Base-by-base conservation (phyloP, 2,797 vertebrate genomes). In the Nasua narica region DNA sequence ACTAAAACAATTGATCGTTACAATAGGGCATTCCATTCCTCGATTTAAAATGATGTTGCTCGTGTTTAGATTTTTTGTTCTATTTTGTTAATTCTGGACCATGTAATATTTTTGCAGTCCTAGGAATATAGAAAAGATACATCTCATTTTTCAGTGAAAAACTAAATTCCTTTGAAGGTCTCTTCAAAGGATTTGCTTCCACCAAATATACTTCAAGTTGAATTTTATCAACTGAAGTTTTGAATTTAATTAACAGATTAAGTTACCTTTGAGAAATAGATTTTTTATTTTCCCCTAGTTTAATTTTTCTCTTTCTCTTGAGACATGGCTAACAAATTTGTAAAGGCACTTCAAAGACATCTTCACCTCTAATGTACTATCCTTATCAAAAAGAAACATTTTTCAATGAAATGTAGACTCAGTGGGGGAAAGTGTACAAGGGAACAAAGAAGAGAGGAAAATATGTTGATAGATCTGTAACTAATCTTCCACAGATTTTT, bases 151-250 rank as follows among this genome's bases (percentile, higher is more conserved):
- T 95, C 56, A 90, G 35, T 87, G 90, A 96, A 69, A 81, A 78
- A 65, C 58, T 62, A 89, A 94, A 94, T 95, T 90, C 58, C 79
- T 95, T 97, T 96, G 86, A 97, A 91, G 52, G 1, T 52, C 19
- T 88, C 91, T 96, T 96, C 91, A 97, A 98, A 97, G 96, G 56
- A 65, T 91, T 95, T 60, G 16, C 43, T 92, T 67, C 32, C 21
- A 89, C 35, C 23, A 79, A 89, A 88, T 95, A 48, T 35, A 94
- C 90, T 96, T 96, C 48, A 74, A 72, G 21, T 91, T 91, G 78
- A 95, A 86, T 95, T 96, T 97, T 94, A 97, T 94, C 91, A 97
- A 74, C 88, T 97, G 83, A 97, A 72, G 52, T 82, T 94, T 90
- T 84, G 74, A 85, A 46, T 86, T 85, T 97, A 93, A 96, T 94